Base-by-base conservation (phyloP, 1,140 invertebrate genomes). In the Danaus plexippus region DNA sequence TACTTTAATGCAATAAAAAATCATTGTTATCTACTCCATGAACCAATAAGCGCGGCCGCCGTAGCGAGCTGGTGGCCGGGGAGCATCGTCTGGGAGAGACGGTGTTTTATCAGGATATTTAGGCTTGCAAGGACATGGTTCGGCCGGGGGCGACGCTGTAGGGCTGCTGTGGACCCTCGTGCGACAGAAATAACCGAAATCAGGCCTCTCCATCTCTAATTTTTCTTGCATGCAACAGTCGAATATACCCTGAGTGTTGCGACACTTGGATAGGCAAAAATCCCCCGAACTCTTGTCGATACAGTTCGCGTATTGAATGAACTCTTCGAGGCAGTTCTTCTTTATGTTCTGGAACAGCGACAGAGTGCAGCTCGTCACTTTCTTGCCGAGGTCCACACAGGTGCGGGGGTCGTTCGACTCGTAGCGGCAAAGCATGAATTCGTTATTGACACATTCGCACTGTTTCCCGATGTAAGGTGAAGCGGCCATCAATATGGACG, bases 361-460 rank as follows among this genome's bases (percentile, higher is more conserved):
- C 59, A 98, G 63, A 11, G 95, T 92, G 85, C 98, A 99, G 15
- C 89, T 89, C 0, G 98, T 99, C 0, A 99, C 95, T 11, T 89
- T 91, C 87, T 96, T 97, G 0, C 97, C 98, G 77, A 97, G 94
- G 9, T 92, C 88, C 1, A 99, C 11, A 77, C 97, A 98, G 66
- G 92, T 91, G 11, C 96, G 88, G 0, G 97, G 95, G 88, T 99
- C 97, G 12, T 91, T 87, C 46, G 90, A 78, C 87, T 99, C 98
- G 44, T 87, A 70, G 13, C 92, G 90, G 71, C 97, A 98, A 10
- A 99, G 85, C 92, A 97, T 95, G 80, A 96, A 99, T 87, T 99
- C 97, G 91, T 98, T 97, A 80, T 96, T 96, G 57, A 93, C 85
- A 43, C 87, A 77, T 88, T 98, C 95, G 80, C 97, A 99, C 67